Evolutionary conservation across 2,888 invertebrate genomes (phyloP).

Genomic region (Ennomos fuscantarius): DNA sequence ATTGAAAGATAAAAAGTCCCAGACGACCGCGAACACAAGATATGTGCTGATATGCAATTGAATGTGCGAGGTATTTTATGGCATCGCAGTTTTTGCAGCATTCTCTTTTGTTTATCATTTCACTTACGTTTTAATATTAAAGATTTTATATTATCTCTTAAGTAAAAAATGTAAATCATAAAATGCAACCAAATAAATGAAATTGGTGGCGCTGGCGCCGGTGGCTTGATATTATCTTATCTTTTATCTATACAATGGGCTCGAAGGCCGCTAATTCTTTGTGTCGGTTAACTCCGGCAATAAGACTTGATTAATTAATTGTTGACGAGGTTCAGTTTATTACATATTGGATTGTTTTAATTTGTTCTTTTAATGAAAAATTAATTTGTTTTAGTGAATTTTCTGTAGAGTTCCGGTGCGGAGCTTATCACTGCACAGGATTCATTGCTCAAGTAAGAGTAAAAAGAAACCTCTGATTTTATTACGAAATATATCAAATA

Average conservation of each 20-base stretch:
- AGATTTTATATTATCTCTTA: neutral
- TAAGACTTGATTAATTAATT: slow-evolving; percentile 42
- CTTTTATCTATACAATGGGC: slow-evolving; percentile 42
- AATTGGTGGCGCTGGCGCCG: slow-evolving; percentile 43
- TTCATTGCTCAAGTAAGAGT: too few species aligned
- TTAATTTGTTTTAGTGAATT: neutral
- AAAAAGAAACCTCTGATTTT: too few species aligned
- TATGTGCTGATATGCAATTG: slow-evolving; percentile 62
- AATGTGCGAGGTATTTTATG: slow-evolving; percentile 52
- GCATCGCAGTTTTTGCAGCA: slow-evolving; percentile 23
- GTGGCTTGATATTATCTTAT: slow-evolving; percentile 46
- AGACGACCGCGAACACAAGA: slow-evolving; percentile 60
- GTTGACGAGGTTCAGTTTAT: slow-evolving; percentile 29
- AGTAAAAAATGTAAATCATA: slow-evolving; percentile 26
- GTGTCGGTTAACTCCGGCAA: slow-evolving; percentile 39
- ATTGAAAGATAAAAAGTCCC: slow-evolving; percentile 72
- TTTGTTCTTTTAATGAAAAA: slow-evolving; percentile 21
- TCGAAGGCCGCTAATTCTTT: slow-evolving; percentile 45
- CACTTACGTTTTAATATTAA: slow-evolving; percentile 11
- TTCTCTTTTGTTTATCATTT: slow-evolving; percentile 7
- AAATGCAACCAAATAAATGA: slow-evolving; percentile 34
- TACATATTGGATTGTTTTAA: slow-evolving; percentile 21
- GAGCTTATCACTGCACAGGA: neutral
- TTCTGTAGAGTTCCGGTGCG: too few species aligned
- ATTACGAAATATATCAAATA: too few species aligned